Percentiles rank a stretch among this genome's conserved stretches.
These are phyloP conservation scores for Oxyruncus cristatus DNA, from an alignment of 2,113 vertebrate species.

Conservation along the genomic window DNA sequence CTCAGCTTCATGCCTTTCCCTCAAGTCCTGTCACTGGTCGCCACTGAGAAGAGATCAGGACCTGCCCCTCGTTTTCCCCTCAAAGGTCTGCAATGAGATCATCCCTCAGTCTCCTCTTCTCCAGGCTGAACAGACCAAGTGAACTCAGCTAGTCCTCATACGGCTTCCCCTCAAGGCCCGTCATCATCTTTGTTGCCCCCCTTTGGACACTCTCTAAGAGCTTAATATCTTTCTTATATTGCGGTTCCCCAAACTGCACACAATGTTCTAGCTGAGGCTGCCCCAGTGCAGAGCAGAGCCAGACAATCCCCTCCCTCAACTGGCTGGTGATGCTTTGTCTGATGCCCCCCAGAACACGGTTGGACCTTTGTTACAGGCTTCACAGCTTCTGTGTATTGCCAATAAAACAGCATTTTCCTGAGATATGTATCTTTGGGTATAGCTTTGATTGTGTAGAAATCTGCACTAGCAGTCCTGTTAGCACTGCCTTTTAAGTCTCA, in stretches of 20 bases:
- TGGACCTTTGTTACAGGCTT: not conserved
- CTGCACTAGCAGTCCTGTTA: not conserved
- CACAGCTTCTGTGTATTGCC: not conserved
- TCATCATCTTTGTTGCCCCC: not conserved
- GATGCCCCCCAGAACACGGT: not conserved
- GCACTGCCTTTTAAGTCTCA: fast-evolving
- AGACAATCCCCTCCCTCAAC: not conserved
- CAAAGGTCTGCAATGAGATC: fast-evolving
- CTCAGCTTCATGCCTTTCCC: not conserved
- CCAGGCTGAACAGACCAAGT: not conserved
- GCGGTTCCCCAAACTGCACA: not conserved
- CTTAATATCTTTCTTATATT: not conserved
- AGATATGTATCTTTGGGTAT: fast-evolving
- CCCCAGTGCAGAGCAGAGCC: not conserved
- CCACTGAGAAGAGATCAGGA: not conserved
- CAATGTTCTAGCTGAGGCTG: fast-evolving
- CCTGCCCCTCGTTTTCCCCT: not conserved
- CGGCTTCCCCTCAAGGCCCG: not conserved
- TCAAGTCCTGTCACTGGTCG: fast-evolving
- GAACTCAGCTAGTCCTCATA: fast-evolving
- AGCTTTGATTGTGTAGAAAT: not conserved
- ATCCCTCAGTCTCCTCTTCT: no score
- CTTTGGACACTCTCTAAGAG: not conserved
- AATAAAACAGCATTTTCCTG: not conserved
- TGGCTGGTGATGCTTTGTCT: fast-evolving